Evolutionary conservation across 1,140 invertebrate species (phyloP).

Genomic region (Achroia grisella): DNA sequence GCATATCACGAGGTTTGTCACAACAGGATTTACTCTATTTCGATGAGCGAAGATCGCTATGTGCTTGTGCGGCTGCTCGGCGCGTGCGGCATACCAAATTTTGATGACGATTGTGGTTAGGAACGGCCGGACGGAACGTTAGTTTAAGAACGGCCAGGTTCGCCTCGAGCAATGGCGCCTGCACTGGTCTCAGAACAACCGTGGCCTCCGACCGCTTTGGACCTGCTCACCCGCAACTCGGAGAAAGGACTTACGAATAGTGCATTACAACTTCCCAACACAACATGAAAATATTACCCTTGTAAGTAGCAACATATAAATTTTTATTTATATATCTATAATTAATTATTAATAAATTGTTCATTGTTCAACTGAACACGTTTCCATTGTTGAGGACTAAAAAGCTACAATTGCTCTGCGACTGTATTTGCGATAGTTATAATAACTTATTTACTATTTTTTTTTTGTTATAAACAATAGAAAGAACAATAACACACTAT

Average conservation of each 20-base stretch:
- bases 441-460: conserved; percentile 14
- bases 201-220: conserved; percentile 52
- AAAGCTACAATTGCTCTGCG: conserved; percentile 32
- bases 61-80: conserved; percentile 28
- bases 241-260: conserved; percentile 48
- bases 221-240: conserved; percentile 45
- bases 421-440: conserved; percentile 45
- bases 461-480: conserved; percentile 6
- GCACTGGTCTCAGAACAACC: conserved; percentile 42
- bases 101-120: conserved; percentile 39
- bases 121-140: conserved; percentile 22
- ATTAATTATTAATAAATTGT: too few species aligned
- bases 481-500: too few species aligned
- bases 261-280: conserved; percentile 27
- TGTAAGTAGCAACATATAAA: conserved; percentile 39
- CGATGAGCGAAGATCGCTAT: conserved; percentile 23
- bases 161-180: not conserved
- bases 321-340: conserved; percentile 9
- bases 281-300: conserved; percentile 55
- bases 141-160: too few species aligned
- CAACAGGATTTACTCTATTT: conserved; percentile 38
- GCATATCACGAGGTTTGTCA: conserved; percentile 13
- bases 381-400: conserved; percentile 1
- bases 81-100: conserved; percentile 33
- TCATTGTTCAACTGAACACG: not conserved